A percentile compares a stretch with the other conserved stretches of the same genome.
Evolutionary conservation across 2,113 vertebrate genomes (phyloP).

Genomic region (Salvelinus fontinalis): DNA sequence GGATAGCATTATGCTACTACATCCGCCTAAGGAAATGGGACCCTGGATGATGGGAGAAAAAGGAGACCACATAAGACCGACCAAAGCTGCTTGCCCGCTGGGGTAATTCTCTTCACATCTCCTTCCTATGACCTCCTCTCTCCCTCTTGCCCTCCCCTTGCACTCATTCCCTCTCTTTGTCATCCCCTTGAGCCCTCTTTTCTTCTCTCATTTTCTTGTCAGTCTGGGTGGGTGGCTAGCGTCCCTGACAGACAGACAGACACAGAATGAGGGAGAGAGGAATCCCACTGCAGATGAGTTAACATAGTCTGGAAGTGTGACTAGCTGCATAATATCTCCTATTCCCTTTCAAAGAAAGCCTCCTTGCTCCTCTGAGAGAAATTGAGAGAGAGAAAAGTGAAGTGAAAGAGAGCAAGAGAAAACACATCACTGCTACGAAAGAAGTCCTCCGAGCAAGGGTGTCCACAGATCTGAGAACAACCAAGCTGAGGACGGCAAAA

Average conservation of each 20-base stretch:
- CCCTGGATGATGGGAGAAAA: slow-evolving; percentile 33
- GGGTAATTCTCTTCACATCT: slow-evolving; percentile 1
- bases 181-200: slow-evolving; percentile 20
- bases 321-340: slow-evolving; percentile 27
- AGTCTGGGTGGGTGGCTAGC: slow-evolving; percentile 23
- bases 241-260: slow-evolving; percentile 14
- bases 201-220: slow-evolving; percentile 15
- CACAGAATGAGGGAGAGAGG: neutral
- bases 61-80: slow-evolving; percentile 20
- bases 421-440: neutral
- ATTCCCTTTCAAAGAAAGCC: slow-evolving; percentile 22
- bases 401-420: neutral
- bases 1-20: slow-evolving; percentile 16
- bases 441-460: neutral
- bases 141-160: neutral
- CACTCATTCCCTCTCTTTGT: slow-evolving; percentile 5
- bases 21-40: slow-evolving; percentile 33
- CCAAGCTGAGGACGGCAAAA: neutral
- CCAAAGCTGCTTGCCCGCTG: slow-evolving; percentile 34
- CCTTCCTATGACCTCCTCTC: neutral
- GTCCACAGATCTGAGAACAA: slow-evolving; percentile 14
- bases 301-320: too few relatives aligned
- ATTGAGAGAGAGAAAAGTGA: slow-evolving; percentile 18
- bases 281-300: slow-evolving; percentile 4
- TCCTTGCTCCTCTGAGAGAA: slow-evolving; percentile 14